Base-by-base conservation (phyloP, 2,888 invertebrate species). In the Bhutanitis thaidina region DNA sequence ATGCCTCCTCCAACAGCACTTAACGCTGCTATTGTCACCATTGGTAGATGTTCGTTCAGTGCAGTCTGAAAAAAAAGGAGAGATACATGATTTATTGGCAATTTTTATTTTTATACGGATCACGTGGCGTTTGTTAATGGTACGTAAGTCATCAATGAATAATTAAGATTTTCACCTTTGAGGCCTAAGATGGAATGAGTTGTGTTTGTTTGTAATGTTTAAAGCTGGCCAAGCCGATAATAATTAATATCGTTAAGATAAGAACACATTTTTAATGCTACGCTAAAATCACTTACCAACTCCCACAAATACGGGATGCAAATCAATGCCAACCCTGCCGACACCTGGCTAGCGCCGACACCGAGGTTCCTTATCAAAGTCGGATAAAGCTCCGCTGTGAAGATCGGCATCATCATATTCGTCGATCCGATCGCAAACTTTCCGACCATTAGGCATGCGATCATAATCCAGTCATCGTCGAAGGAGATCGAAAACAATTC, bases 361-460 rank as follows among this genome's bases (percentile, higher is more conserved):
- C 94, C 94, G 15, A 93, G 89, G 64, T 94, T 94, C 48, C 94
- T 86, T 58, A 94, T 92, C 52, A 92, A 88, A 3, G 94, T 94
- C 0, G 94, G 94, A 72, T 93, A 94, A 34, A 94, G 77, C 65
- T 94, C 94, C 1, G 94, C 93, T 1, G 94, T 94, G 70, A 92
- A 94, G 25, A 94, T 93, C 0, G 95, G 95, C 87, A 95, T 90
- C 64, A 95, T 93, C 68, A 94, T 95, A 66, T 95, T 96, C 14
- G 94, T 93, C 0, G 94, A 92, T 35, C 94, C 94, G 46, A 95
- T 94, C 20, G 94, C 92, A 65, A 95, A 95, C 82, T 95, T 95
- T 67, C 95, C 95, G 54, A 94, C 90, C 94, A 95, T 94, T 38
- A 94, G 90, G 60, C 94, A 91, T n/a, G 92, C 90, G 36, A 94